These are phyloP conservation scores for Acanthornis magna DNA, from an alignment of 2,797 vertebrate species.

Conservation along the genomic window DNA sequence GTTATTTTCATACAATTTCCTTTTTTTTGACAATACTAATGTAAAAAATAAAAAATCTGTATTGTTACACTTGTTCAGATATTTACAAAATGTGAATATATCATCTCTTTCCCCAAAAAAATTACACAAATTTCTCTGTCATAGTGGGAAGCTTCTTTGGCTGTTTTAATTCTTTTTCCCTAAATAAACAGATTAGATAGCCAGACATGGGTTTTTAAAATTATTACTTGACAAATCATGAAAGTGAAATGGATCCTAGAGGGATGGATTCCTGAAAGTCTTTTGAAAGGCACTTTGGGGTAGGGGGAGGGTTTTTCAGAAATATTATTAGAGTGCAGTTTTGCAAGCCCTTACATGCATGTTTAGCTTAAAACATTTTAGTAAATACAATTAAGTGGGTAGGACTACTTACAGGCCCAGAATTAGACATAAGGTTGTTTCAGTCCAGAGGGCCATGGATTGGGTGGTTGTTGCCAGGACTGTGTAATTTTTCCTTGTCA, in stretches of 20 bases:
- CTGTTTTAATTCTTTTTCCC: neutral
- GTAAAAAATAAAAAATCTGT: neutral
- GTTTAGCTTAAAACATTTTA: neutral
- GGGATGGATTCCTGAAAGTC: neutral
- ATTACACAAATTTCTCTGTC: neutral
- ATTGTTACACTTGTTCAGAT: neutral
- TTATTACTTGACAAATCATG: neutral
- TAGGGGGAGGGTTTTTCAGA: neutral
- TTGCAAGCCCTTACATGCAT: neutral
- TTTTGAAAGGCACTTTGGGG: neutral
- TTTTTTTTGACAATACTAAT: neutral
- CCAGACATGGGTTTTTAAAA: neutral
- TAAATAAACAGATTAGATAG: neutral
- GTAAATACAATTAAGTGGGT: neutral
- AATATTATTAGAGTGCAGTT: neutral
- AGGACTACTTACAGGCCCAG: neutral
- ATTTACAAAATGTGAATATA: neutral
- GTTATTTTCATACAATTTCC: neutral
- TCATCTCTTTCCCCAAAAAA: neutral
- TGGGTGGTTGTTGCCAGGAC: neutral
- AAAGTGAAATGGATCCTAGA: neutral
- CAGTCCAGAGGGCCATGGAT: neutral
- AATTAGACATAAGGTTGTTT: neutral
- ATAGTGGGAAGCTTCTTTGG: neutral
- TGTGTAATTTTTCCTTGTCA: neutral